Conservation (phyloP, 2,113 vertebrate genomes). For the Amazona guildingii region DNA sequence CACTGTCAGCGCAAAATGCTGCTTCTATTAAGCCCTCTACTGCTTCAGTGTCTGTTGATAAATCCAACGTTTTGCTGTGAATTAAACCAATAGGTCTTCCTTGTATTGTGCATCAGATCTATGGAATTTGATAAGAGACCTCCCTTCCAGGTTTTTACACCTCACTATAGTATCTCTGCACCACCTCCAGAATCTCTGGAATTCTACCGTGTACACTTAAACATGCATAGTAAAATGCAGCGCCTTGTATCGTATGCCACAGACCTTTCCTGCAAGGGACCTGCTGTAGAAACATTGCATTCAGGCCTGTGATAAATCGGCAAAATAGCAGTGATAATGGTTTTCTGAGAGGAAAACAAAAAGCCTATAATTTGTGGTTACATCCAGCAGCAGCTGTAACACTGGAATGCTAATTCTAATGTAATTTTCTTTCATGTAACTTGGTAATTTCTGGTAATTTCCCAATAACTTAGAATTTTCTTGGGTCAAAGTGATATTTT, state of each 20-base stretch:
- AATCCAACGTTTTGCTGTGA: not conserved
- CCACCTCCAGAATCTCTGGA: not conserved
- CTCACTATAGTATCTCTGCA: not conserved
- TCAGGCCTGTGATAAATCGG: not conserved
- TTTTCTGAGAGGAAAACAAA: not conserved
- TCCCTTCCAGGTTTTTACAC: not conserved
- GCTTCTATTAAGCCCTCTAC: not conserved
- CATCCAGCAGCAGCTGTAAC: not conserved
- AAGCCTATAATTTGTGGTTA: rapidly evolving
- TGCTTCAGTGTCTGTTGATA: not conserved
- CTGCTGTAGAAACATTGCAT: rapidly evolving
- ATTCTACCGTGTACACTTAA: rapidly evolving
- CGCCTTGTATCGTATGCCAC: rapidly evolving
- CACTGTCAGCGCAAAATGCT: not conserved
- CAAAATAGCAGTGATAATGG: not conserved
- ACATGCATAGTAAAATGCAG: not conserved
- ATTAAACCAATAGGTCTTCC: not conserved
- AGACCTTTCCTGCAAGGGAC: not conserved
- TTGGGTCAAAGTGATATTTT: not conserved
- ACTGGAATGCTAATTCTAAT: not conserved
- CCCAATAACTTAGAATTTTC: not conserved
- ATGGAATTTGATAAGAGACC: not conserved
- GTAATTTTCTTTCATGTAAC: not conserved
- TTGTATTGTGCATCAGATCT: not conserved
- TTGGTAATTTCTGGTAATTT: not conserved